phyloP scores from a whole-genome alignment of 2,797 vertebrate species.

The Cetoscarus ocellatus region DNA sequence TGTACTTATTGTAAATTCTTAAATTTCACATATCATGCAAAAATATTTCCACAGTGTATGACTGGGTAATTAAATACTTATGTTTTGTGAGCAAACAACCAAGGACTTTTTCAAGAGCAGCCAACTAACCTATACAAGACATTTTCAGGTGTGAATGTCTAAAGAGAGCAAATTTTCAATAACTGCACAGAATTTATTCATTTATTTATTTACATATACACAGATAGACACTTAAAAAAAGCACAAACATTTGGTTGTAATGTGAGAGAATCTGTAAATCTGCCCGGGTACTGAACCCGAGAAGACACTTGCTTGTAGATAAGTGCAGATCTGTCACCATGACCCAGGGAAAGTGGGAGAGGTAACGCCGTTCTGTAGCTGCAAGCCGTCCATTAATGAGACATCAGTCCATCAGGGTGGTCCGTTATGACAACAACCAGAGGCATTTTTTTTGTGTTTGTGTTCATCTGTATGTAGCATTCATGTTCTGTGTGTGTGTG shows the following conservation, averaged over 20 bases:
- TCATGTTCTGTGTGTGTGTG: not conserved
- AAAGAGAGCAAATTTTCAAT: no score
- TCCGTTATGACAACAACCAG: slow-evolving; percentile 74
- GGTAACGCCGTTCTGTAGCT: slow-evolving; percentile 69
- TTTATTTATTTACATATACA: not conserved
- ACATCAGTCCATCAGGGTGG: slow-evolving; percentile 71
- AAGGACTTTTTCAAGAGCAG: no score
- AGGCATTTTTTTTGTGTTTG: slow-evolving; percentile 50
- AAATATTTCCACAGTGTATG: no score
- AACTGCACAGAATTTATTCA: no score
- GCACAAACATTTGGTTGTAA: not conserved
- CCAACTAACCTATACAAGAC: no score
- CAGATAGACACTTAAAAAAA: not conserved
- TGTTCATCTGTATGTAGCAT: not conserved
- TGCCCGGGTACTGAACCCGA: slow-evolving; percentile 2
- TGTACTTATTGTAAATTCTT: no score
- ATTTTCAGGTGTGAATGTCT: no score
- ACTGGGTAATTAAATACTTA: no score
- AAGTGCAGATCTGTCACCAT: slow-evolving; percentile 62
- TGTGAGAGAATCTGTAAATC: slow-evolving; percentile 6
- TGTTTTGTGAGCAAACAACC: no score
- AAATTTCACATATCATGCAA: no score
- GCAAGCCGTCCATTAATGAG: slow-evolving; percentile 74
- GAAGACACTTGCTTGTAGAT: slow-evolving; percentile 40
- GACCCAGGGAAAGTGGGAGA: slow-evolving; percentile 58